Percentiles rank a stretch among this genome's conserved stretches.
Evolutionary conservation across 2,113 vertebrate species (phyloP).

Genomic region (Megaceryle maxima): DNA sequence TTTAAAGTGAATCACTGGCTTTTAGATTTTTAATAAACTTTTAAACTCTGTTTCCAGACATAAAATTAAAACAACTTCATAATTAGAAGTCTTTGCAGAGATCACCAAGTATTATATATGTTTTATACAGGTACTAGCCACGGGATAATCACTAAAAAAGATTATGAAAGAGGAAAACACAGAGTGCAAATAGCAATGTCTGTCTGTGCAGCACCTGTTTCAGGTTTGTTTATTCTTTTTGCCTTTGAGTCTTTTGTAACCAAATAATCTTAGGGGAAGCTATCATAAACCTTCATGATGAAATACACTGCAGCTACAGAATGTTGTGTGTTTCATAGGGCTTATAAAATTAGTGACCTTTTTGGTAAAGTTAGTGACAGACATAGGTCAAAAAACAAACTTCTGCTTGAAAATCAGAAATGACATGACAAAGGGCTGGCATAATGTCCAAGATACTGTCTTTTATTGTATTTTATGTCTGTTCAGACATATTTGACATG

Average conservation of each 20-base stretch:
- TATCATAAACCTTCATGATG: not conserved
- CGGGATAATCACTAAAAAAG: not conserved
- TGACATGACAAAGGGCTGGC: not conserved
- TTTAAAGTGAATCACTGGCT: not conserved
- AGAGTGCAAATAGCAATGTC: not conserved
- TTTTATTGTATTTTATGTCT: not conserved
- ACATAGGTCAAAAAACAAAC: not conserved
- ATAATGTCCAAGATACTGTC: not conserved
- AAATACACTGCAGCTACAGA: not conserved
- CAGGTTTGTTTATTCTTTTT: not conserved
- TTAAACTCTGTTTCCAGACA: not conserved
- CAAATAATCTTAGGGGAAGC: not conserved
- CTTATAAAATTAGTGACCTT: not conserved
- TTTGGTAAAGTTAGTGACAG: not conserved
- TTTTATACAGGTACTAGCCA: not conserved
- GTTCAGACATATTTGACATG: not conserved
- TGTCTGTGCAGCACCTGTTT: not conserved
- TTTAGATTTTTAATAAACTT: not conserved
- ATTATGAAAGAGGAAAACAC: not conserved
- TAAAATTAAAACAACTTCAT: not conserved
- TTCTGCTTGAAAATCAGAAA: not conserved
- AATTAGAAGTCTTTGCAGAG: not conserved
- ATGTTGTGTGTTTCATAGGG: accelerated
- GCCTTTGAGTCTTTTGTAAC: not conserved
- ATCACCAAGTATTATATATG: not conserved